These are phyloP conservation scores for Haemorhous mexicanus DNA, from an alignment of 2,113 vertebrate genomes.

Conservation along the genomic window DNA sequence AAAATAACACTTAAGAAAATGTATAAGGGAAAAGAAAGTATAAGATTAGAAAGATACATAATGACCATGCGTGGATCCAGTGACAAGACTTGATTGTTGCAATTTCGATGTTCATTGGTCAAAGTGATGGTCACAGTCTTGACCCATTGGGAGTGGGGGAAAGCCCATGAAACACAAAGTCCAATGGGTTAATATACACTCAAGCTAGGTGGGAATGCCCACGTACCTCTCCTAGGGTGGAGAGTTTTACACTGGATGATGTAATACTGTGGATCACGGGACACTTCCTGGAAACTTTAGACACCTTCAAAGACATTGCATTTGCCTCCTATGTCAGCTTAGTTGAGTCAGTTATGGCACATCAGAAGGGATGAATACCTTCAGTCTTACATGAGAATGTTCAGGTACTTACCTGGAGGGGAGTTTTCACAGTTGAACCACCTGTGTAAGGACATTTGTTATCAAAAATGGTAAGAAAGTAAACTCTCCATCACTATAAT, in stretches of 20 bases:
- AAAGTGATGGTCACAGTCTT: background rate
- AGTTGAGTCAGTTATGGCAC: background rate
- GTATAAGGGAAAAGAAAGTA: background rate
- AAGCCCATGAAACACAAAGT: background rate
- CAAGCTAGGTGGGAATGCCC: background rate
- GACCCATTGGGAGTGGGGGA: background rate
- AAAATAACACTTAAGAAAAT: background rate
- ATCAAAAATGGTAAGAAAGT: background rate
- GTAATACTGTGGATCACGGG: background rate
- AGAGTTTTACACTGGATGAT: background rate
- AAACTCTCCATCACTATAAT: background rate
- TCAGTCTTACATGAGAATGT: background rate
- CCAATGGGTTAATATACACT: background rate
- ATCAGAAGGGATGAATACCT: background rate
- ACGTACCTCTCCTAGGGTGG: background rate
- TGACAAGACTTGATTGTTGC: background rate
- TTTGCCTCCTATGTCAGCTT: background rate
- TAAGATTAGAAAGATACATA: background rate
- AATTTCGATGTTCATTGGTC: background rate
- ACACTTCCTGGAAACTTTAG: background rate
- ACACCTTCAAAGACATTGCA: background rate
- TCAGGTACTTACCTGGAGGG: too few species aligned
- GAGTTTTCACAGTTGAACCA: background rate
- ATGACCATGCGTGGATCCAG: background rate
- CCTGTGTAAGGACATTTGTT: background rate